Evolutionary conservation across 2,888 invertebrate species (phyloP).

Genomic region (Aleiodes leptofemur): DNA sequence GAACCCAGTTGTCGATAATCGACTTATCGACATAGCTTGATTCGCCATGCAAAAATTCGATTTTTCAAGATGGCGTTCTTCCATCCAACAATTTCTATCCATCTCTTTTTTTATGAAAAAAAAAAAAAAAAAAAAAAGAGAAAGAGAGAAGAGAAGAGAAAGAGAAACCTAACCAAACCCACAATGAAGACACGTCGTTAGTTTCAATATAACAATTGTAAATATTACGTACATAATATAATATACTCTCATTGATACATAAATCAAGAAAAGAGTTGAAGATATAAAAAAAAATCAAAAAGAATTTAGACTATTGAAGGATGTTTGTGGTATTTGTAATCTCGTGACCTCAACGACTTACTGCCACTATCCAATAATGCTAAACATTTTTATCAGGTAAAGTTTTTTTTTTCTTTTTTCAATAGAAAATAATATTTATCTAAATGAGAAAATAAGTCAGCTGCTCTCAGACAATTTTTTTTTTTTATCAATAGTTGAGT

Average conservation of each 20-base stretch:
- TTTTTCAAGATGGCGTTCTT: too few relatives aligned
- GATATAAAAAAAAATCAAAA: neutral
- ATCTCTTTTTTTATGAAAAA: too few relatives aligned
- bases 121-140: too few relatives aligned
- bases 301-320: neutral
- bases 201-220: conserved; percentile 31
- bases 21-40: too few relatives aligned
- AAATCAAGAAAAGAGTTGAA: neutral
- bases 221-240: conserved; percentile 31
- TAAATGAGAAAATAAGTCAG: neutral
- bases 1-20: too few relatives aligned
- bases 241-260: neutral
- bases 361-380: conserved; percentile 23
- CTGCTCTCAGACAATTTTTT: neutral
- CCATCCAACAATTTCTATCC: too few relatives aligned
- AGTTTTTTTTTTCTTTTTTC: neutral
- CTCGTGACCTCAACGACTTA: conserved; percentile 23
- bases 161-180: conserved; percentile 21
- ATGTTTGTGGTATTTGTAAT: conserved; percentile 11
- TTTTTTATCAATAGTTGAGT: conserved; percentile 4
- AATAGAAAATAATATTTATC: neutral
- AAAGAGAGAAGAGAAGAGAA: too few relatives aligned
- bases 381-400: conserved; percentile 14
- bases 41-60: too few relatives aligned
- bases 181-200: conserved; percentile 28